Evolutionary conservation across 2,113 vertebrate species (phyloP), one percentile per base, ranked within the genome.

Genomic region (Oenanthe oenanthe): DNA sequence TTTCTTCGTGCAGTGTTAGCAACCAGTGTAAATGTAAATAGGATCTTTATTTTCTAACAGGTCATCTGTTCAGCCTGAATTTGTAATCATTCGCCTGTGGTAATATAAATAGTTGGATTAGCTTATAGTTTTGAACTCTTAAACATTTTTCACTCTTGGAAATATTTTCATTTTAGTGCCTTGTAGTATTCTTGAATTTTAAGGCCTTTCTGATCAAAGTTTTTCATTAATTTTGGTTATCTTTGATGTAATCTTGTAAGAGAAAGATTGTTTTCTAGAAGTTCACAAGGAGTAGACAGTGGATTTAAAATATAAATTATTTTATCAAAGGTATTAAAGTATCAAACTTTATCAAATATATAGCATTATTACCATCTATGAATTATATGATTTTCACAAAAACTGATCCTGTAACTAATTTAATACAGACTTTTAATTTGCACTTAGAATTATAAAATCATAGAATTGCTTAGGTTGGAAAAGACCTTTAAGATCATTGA

Each of bases 21-120:
- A 88, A 43, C 12, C 10, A 89, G 21, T 29, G 58, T 60, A 66
- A 81, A 66, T 54, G 40, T 60, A 96, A 95, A 92, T 72, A 53
- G 22, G 13, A 65, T 78, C 18, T 92, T 88, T 88, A 62, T 79
- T 81, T 96, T 93, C 79, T 90, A 96, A 73, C 40, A 91, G 28
- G 28, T 92, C 58, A 38, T 91, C 63, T 85, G 60, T 88, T 95
- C 56, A 81, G 16, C 15, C 54, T 76, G 57, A 88, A 93, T 96
- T 91, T 81, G 22, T 67, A 89, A 84, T 85, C 38, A 53, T 66
- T 56, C 88, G 10, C 75, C 60, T 56, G 6, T 78, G 13, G 48
- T 45, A 94, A 84, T 45, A 81, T 8, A 78, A 81, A 74, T 57
- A 2, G 1, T 77, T 88, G 5, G 8, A 51, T 47, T 29, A 84